Percentiles rank a stretch among this genome's conserved stretches.
These are phyloP conservation scores for Lordiphosa collinella DNA, from an alignment of 1,140 invertebrate genomes.

Conservation along the genomic window DNA sequence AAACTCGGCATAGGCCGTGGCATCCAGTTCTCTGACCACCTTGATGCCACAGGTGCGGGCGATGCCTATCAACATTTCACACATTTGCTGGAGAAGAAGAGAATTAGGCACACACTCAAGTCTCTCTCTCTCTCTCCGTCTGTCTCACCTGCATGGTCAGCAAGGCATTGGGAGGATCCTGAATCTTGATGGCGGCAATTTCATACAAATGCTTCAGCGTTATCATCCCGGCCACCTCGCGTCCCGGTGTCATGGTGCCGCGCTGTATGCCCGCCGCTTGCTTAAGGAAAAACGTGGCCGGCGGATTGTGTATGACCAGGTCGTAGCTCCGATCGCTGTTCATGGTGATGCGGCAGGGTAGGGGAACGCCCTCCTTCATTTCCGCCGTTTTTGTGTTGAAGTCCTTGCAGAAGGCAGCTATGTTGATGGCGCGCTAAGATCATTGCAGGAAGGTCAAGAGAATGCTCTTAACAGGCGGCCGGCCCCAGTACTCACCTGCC, in stretches of 20 bases:
- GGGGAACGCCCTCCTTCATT: slow-evolving; percentile 94
- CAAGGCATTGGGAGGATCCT: slow-evolving; percentile 89
- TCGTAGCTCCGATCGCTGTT: slow-evolving; percentile 94
- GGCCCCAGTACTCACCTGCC: slow-evolving; percentile 84
- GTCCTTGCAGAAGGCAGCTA: slow-evolving; percentile 98
- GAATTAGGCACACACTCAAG: no score
- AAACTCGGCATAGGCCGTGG: slow-evolving; percentile 91
- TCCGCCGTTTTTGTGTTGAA: slow-evolving; percentile 97
- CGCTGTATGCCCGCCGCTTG: slow-evolving; percentile 95
- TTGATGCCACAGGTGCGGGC: slow-evolving; percentile 91
- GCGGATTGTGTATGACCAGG: slow-evolving; percentile 91
- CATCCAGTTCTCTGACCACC: slow-evolving; percentile 90
- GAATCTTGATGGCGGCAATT: slow-evolving; percentile 96
- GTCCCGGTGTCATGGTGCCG: slow-evolving; percentile 89
- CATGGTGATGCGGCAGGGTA: slow-evolving; percentile 90
- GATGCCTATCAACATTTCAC: slow-evolving; percentile 87
- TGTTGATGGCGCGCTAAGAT: slow-evolving; percentile 94
- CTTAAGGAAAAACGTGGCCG: slow-evolving; percentile 92
- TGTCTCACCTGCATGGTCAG: slow-evolving; percentile 78
- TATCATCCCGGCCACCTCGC: slow-evolving; percentile 92
- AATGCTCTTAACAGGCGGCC: accelerated
- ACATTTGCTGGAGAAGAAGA: slow-evolving; percentile 84
- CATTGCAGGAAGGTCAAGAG: neutral
- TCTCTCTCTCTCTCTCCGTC: no score
- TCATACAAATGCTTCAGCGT: slow-evolving; percentile 98